Base-by-base conservation (phyloP, 2,797 vertebrate species). In the Alcedo quadribrachys region DNA sequence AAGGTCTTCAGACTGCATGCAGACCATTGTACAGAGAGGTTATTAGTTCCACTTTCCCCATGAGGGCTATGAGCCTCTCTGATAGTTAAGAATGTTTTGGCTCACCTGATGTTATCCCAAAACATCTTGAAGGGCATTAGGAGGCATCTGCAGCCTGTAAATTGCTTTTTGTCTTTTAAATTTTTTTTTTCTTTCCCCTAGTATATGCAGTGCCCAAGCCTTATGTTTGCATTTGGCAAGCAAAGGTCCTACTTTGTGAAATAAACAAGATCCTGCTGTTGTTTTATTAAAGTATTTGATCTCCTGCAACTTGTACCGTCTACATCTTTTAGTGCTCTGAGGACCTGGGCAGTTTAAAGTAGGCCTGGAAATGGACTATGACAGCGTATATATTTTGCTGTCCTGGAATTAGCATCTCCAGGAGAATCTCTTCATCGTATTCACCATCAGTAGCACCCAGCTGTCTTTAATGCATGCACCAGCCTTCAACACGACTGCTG, bases 261-360 rank as follows among this genome's bases (percentile, higher is more conserved):
- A 87, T 87, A 93, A 95, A 86, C 77, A 90, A 79, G 46, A 76
- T 76, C 21, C 25, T 81, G 70, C 32, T n/a, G 91, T 95, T 81
- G 63, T 92, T 92, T 81, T n/a, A 7, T 79, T 46, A 84, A 62
- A 62, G 16, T 9, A 70, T 63, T 91, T 95, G 60, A 74, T 86
- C 43, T 83, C 9, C 15, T 82, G 28, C 13, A 71, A 14, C 8
- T 68, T 61, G 30, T 19, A 8, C 21, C 42, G 7, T 45, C 45
- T 80, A 15, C 9, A 42, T 62, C 32, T 12, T 8, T 27, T 32
- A 12, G 43, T 70, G 28, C 22, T 89, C 66, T 76, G 25, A 17
- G 46, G 28, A 51, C 1, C 1, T 58, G 58, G 46, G 27, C 53
- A 69, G n/a, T 19, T 75, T n/a, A 60, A 92, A 75, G 19, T 18